These are phyloP conservation scores for Scomber scombrus DNA, from an alignment of 2,113 vertebrate species.

Conservation along the genomic window DNA sequence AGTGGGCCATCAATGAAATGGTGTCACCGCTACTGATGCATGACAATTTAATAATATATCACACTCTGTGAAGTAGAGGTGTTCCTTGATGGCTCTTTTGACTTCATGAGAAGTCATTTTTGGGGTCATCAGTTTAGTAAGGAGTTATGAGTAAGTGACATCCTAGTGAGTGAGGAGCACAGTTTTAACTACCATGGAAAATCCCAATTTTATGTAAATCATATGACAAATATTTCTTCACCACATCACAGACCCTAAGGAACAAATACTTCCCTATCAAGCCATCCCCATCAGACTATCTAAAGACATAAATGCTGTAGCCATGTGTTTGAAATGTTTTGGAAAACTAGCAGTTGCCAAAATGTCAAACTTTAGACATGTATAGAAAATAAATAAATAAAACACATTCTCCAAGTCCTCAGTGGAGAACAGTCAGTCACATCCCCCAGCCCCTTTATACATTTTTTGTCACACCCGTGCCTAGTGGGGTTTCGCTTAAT, in stretches of 20 bases:
- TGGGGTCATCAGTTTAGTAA: not conserved
- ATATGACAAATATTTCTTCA: constrained; percentile 31
- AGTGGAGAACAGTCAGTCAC: constrained; percentile 35
- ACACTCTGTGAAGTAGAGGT: not conserved
- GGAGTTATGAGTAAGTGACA: not conserved
- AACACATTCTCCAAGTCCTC: constrained; percentile 21
- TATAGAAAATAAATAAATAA: constrained; percentile 46
- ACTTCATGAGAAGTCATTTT: constrained; percentile 17
- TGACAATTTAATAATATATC: constrained; percentile 18
- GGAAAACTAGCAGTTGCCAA: constrained; percentile 62
- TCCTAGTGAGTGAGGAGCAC: not conserved
- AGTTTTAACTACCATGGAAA: constrained; percentile 12
- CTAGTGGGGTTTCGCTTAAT: constrained; percentile 51
- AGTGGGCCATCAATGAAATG: constrained; percentile 47
- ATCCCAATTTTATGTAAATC: constrained; percentile 56
- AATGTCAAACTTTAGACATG: constrained; percentile 39
- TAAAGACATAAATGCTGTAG: constrained; percentile 40
- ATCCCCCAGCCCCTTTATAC: constrained; percentile 35
- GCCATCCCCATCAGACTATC: constrained; percentile 54
- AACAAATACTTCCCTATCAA: constrained; percentile 43
- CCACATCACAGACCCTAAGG: constrained; percentile 19
- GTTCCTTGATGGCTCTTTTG: constrained; percentile 37
- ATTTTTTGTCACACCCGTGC: constrained; percentile 49
- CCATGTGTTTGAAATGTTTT: constrained; percentile 59
- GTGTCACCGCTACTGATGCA: constrained; percentile 33